Conservation (phyloP, 2,888 invertebrate species). For the Nebria salina region DNA sequence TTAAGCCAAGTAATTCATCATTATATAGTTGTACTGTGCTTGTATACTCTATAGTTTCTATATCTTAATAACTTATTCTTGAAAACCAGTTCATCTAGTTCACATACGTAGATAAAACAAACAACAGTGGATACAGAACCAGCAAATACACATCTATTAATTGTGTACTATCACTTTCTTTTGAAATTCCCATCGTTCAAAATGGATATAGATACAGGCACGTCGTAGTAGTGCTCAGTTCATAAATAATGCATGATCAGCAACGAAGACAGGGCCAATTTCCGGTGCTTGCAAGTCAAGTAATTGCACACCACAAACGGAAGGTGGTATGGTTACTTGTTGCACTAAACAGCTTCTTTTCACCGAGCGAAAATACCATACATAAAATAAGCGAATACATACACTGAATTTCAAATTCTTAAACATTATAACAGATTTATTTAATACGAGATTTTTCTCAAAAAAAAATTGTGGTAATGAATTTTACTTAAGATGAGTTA, state of each 20-base stretch:
- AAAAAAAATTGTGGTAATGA: too few relatives aligned
- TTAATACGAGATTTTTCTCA: too few relatives aligned
- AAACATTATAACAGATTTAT: too few relatives aligned
- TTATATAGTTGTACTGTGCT: neutral
- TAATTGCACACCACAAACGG: constrained; percentile 32
- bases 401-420: neutral
- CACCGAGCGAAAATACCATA: constrained; percentile 14
- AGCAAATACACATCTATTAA: neutral
- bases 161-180: constrained; percentile 35
- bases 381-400: neutral
- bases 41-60: neutral
- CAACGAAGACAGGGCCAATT: constrained; percentile 25
- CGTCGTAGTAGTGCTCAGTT: constrained; percentile 6
- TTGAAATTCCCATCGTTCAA: constrained; percentile 11
- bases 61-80: neutral
- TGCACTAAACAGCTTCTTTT: neutral
- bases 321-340: constrained; percentile 11
- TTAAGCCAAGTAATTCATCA: neutral
- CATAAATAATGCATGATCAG: constrained; percentile 35
- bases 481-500: too few relatives aligned
- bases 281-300: constrained; percentile 18
- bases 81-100: neutral
- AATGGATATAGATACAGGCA: constrained; percentile 17
- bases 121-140: neutral
- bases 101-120: neutral